Evolutionary conservation across 2,797 vertebrate genomes (phyloP).

Genomic region (Arnoldichthys spilopterus): DNA sequence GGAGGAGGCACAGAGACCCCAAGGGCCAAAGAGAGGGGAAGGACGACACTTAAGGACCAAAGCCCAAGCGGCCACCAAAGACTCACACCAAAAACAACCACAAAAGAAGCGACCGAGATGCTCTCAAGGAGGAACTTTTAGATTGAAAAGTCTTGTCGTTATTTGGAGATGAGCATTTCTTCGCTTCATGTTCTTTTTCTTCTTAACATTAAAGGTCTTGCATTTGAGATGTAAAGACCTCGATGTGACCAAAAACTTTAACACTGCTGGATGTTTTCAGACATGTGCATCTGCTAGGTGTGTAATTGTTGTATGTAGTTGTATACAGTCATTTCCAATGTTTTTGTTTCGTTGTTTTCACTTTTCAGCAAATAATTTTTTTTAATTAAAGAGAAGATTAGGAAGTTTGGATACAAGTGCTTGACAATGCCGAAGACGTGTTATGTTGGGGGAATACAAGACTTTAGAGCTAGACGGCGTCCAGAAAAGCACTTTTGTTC

Average conservation of each 20-base stretch:
- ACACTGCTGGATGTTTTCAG: constrained; percentile 57
- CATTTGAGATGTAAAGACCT: constrained; percentile 33
- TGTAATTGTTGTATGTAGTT: constrained; percentile 65
- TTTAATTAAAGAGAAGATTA: constrained; percentile 55
- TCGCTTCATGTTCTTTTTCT: neutral
- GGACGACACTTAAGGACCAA: constrained; percentile 38
- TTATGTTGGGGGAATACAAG: constrained; percentile 45
- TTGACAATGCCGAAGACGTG: constrained; percentile 56
- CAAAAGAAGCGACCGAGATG: no score
- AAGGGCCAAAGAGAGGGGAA: constrained; percentile 39
- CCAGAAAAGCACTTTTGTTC: constrained; percentile 74
- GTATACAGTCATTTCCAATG: constrained; percentile 60
- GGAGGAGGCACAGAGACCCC: constrained; percentile 70
- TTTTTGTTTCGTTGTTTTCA: no score
- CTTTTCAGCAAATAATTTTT: constrained; percentile 54
- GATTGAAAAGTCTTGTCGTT: neutral
- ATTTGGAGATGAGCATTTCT: neutral
- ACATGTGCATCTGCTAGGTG: constrained; percentile 41
- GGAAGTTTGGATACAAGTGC: constrained; percentile 61
- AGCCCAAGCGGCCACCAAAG: constrained; percentile 14
- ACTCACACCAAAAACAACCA: neutral
- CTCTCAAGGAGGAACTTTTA: constrained; percentile 22
- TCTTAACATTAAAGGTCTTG: neutral
- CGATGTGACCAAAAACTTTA: constrained; percentile 59
- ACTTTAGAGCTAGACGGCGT: constrained; percentile 54